phyloP scores from a whole-genome alignment of 1,140 invertebrate genomes.

The Caerostris extrusa region DNA sequence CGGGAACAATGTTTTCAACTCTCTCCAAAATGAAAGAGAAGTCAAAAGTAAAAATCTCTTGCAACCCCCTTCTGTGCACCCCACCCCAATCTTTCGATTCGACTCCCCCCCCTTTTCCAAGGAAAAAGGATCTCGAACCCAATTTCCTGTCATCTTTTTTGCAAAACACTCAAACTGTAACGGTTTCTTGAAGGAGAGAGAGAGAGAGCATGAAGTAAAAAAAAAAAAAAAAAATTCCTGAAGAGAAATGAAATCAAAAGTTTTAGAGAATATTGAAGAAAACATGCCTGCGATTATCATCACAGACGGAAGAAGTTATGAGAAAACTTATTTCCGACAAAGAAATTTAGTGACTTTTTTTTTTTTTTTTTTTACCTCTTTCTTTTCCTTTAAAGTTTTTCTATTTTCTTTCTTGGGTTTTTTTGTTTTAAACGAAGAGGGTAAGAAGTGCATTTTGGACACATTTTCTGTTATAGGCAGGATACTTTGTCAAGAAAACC shows the following conservation, averaged over 20 bases:
- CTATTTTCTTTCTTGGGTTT: neutral
- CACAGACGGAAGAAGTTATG: constrained; percentile 66
- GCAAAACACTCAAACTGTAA: constrained; percentile 50
- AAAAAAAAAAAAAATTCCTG: neutral
- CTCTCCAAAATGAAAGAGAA: constrained; percentile 61
- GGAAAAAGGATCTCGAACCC: constrained; percentile 65
- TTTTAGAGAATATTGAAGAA: constrained; percentile 63
- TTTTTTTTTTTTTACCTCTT: neutral
- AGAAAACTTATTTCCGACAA: constrained; percentile 64
- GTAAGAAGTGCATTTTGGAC: constrained; percentile 3
- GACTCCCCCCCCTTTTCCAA: neutral
- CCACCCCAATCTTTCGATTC: neutral
- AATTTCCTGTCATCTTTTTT: constrained; percentile 75
- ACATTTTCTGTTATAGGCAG: neutral
- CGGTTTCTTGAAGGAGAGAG: neutral
- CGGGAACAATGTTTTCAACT: constrained; percentile 75
- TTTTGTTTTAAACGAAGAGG: neutral
- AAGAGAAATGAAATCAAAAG: constrained; percentile 75
- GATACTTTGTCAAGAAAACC: constrained; percentile 30
- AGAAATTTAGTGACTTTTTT: constrained; percentile 37
- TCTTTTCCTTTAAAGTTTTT: too few species aligned
- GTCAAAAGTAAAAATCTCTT: neutral
- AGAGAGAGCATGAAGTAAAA: neutral
- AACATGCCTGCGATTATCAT: constrained; percentile 74
- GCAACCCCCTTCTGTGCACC: neutral